Base-by-base conservation (phyloP, 2,888 invertebrate species). In the Rhopalosiphum nymphaeae region DNA sequence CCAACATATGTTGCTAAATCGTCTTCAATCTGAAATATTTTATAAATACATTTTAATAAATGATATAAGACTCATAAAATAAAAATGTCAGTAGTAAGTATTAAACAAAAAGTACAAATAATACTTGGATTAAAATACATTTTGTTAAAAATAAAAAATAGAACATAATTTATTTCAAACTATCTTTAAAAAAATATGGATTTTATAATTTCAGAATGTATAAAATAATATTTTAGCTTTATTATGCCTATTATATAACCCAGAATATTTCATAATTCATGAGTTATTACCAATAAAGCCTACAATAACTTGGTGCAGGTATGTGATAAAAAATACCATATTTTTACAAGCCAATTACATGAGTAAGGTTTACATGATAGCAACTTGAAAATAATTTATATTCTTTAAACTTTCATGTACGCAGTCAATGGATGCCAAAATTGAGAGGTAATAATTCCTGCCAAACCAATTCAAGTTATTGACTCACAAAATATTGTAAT, bases 1-100 rank as follows among this genome's bases (percentile, higher is more conserved):
- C 94, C 94, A 94, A 94, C 94, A 94, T 94, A 44, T 94, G 91
- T 94, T 87, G 94, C 94, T 94, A 94, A 94, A 94, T 94, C 29
- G 86, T 94, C 42, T 86, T 94, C 85, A 87, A 94, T 94, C 94
- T 94, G 86, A 87, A 94, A 94, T 44, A 89, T 53, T 16, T 57
- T 42, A 88, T 49, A n/a, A 53, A n/a, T 49, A 36, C 42, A 84
- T 84, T 26, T 84, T 29, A 90, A 53, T 13, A 84, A 84, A 56
- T 49, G 21, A 42, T 84, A 78, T 21, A 44, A 84, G 42, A 56
- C 42, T 16, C 84, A 29, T 53, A n/a, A 53, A 53, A 78, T 53
- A 29, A 42, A 84, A 13, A 78, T 26, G 5, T 25, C 5, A 67
- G n/a, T 46, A n/a, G 0, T 29, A 46, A 3, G 21, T 21, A 44